Evolutionary conservation across 1,140 invertebrate genomes (phyloP).

Genomic region (Uloborus diversus): DNA sequence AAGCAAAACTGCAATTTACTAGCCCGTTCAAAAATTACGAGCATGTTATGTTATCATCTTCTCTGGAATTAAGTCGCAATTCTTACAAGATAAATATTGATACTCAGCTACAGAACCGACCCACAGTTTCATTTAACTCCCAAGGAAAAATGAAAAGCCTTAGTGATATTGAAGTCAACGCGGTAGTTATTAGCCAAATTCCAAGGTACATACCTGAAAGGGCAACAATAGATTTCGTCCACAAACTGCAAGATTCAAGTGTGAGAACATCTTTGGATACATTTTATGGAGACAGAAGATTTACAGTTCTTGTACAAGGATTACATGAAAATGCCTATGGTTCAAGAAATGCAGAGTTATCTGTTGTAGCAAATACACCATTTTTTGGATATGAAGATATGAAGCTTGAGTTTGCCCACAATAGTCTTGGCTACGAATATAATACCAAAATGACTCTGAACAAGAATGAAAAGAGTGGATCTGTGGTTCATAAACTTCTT

Average conservation of each 20-base stretch:
- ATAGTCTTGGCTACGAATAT: conserved; percentile 14
- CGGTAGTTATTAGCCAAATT: background rate
- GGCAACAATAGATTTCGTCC: conserved; percentile 38
- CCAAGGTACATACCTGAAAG: conserved; percentile 31
- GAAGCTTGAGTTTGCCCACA: conserved; percentile 25
- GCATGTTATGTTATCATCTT: conserved; percentile 8
- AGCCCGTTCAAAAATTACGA: conserved; percentile 46
- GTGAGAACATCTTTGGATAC: conserved; percentile 28
- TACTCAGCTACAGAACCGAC: conserved; percentile 1
- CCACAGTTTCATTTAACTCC: conserved; percentile 22
- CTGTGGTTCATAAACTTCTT: conserved; percentile 13
- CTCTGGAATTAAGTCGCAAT: conserved; percentile 11
- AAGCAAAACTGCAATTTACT: conserved; percentile 38
- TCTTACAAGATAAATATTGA: conserved; percentile 38
- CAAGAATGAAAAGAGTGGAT: conserved; percentile 17
- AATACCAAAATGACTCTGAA: conserved; percentile 30
- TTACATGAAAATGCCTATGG: background rate
- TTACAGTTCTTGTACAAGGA: conserved; percentile 34
- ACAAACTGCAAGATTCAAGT: conserved; percentile 29
- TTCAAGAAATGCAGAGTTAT: conserved; percentile 16
- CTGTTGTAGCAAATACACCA: conserved; percentile 19
- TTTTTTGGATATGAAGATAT: conserved; percentile 45
- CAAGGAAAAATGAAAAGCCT: conserved; percentile 29
- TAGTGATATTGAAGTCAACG: conserved; percentile 35
- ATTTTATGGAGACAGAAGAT: background rate